phyloP scores from a whole-genome alignment of 2,888 invertebrate species.

The Sphaeridia pumilis region DNA sequence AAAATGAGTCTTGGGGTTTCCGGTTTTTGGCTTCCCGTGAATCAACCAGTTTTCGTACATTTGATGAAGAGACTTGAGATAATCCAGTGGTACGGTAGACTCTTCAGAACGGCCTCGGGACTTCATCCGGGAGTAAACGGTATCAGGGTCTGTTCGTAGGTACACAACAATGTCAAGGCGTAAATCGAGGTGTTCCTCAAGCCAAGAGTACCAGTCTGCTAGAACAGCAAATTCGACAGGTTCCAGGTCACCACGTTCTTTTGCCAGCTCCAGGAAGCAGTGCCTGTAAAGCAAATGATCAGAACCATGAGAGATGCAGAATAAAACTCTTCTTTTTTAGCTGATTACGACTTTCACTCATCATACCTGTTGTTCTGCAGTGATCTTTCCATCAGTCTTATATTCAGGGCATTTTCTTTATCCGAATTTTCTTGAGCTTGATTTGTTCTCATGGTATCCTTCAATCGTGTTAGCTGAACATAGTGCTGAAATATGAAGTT shows the following conservation, averaged over 20 bases:
- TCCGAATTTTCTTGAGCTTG: conserved; percentile 17
- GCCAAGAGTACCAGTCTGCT: conserved; percentile 44
- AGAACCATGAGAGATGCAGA: background rate
- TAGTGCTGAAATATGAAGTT: conserved; percentile 47
- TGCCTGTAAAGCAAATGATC: conserved; percentile 36
- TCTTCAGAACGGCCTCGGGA: conserved; percentile 42
- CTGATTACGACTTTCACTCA: conserved; percentile 39
- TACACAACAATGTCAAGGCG: conserved; percentile 45
- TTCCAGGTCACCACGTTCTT: conserved; percentile 40
- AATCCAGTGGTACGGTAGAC: conserved; percentile 39
- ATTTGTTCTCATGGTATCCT: conserved; percentile 20
- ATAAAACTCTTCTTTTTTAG: conserved; percentile 26
- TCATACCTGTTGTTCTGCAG: conserved; percentile 41
- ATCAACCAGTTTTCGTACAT: conserved; percentile 45
- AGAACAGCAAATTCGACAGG: conserved; percentile 43
- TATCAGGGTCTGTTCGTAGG: conserved; percentile 41
- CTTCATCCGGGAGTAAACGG: conserved; percentile 41
- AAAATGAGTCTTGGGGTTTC: conserved; percentile 4
- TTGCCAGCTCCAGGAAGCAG: conserved; percentile 44
- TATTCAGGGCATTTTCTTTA: conserved; percentile 35
- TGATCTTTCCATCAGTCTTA: conserved; percentile 40
- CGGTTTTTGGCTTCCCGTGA: conserved; percentile 8
- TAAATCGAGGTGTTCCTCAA: conserved; percentile 41
- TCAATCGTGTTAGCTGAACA: conserved; percentile 45
- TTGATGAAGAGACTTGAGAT: conserved; percentile 40